phyloP scores from a whole-genome alignment of 2,797 vertebrate species.

The Characodon lateralis region DNA sequence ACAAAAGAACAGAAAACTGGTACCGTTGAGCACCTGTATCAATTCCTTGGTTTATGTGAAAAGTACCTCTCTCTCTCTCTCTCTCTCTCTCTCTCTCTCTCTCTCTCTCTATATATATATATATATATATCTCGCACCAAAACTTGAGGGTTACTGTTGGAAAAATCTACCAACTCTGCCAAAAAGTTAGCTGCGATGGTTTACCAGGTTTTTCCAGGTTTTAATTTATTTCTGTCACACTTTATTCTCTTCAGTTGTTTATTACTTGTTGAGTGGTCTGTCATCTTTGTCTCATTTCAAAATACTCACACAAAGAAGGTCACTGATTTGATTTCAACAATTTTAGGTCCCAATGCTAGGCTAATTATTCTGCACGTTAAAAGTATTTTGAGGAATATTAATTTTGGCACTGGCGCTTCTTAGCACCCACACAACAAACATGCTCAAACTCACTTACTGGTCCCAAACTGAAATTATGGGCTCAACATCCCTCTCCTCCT shows the following conservation, averaged over 20 bases:
- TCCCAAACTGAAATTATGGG: constrained; percentile 61
- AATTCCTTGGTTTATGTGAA: too few relatives aligned
- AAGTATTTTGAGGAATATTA: constrained; percentile 43
- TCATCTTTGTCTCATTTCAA: constrained; percentile 7
- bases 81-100: too few relatives aligned
- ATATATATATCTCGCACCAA: too few relatives aligned
- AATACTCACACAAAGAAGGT: constrained; percentile 8
- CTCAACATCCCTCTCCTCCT: constrained; percentile 62
- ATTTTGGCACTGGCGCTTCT: constrained; percentile 35
- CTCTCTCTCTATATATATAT: too few relatives aligned
- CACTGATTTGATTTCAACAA: background rate
- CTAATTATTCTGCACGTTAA: constrained; percentile 18
- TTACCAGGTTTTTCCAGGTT: background rate
- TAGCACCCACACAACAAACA: constrained; percentile 39
- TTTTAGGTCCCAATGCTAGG: constrained; percentile 3
- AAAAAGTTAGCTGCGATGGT: background rate
- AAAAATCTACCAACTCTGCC: background rate
- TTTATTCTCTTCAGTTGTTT: background rate
- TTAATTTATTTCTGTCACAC: background rate
- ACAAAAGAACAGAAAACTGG: too few relatives aligned
- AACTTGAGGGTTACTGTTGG: background rate
- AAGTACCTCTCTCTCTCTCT: too few relatives aligned
- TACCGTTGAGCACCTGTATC: too few relatives aligned
- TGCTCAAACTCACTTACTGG: constrained; percentile 38
- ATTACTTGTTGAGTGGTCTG: background rate